phyloP scores from a whole-genome alignment of 2,113 vertebrate species.

The Zosterops lateralis region DNA sequence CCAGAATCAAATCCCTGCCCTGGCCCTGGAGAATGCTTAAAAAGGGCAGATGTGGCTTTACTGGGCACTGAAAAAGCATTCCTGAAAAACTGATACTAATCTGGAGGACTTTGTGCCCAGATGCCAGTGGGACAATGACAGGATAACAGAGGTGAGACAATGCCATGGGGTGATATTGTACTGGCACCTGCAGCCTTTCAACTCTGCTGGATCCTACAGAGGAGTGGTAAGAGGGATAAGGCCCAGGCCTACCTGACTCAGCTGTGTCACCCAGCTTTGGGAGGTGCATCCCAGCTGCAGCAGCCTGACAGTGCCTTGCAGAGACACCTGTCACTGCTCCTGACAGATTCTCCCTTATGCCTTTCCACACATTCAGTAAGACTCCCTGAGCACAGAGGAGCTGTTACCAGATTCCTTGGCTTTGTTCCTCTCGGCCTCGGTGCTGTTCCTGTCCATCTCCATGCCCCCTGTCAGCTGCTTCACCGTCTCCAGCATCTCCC shows the following conservation, averaged over 20 bases:
- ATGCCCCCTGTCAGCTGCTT: conserved; percentile 78
- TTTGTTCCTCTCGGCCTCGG: conserved; percentile 73
- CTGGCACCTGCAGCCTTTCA: neutral
- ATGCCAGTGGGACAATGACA: neutral
- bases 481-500: conserved; percentile 81
- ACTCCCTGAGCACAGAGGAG: accelerated
- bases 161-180: accelerated
- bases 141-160: neutral
- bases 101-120: neutral
- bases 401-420: conserved; percentile 79
- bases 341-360: neutral
- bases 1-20: neutral
- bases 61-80: neutral
- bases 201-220: accelerated
- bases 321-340: neutral
- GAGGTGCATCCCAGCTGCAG: neutral
- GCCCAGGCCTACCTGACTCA: neutral
- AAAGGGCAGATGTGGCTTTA: accelerated
- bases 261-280: neutral
- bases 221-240: neutral
- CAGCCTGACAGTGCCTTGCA: neutral
- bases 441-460: conserved; percentile 77
- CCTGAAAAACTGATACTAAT: neutral
- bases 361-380: neutral
- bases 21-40: neutral